A percentile compares a stretch with the other conserved stretches of the same genome.
Evolutionary conservation across 2,888 invertebrate genomes (phyloP).

Genomic region (Drosophila emarginata): DNA sequence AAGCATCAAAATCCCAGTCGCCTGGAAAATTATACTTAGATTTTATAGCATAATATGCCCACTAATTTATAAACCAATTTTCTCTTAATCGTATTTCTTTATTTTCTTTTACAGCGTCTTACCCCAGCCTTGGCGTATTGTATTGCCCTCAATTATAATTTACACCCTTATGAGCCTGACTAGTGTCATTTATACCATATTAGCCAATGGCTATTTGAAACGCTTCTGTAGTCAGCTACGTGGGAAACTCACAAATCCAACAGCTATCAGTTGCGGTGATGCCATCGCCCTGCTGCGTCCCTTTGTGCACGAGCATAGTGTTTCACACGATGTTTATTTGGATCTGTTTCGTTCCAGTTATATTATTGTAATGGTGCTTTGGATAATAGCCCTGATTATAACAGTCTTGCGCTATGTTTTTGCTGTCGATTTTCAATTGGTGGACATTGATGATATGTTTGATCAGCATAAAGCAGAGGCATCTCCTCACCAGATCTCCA

Average conservation of each 20-base stretch:
- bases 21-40: too few species aligned
- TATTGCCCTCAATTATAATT: conserved; percentile 76
- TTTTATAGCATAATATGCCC: too few species aligned
- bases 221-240: conserved; percentile 69
- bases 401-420: conserved; percentile 76
- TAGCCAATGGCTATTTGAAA: conserved; percentile 71
- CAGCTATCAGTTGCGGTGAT: conserved; percentile 75
- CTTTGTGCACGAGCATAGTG: conserved; percentile 64
- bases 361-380: conserved; percentile 66
- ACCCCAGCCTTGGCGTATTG: conserved; percentile 81
- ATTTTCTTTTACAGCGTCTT: conserved; percentile 62
- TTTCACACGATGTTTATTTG: conserved; percentile 71
- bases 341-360: conserved; percentile 71
- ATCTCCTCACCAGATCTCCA: not conserved
- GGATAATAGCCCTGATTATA: conserved; percentile 73
- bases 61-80: too few species aligned
- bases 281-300: conserved; percentile 77
- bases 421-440: conserved; percentile 78
- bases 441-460: conserved; percentile 72
- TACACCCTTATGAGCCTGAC: conserved; percentile 76
- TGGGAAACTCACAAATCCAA: conserved; percentile 66
- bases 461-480: conserved; percentile 35
- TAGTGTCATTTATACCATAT: conserved; percentile 65
- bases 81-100: too few species aligned
- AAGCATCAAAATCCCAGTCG: too few species aligned